A percentile compares a stretch with the other conserved stretches of the same genome.
These are phyloP conservation scores for Molothrus ater DNA, from an alignment of 2,797 vertebrate species.

Conservation along the genomic window DNA sequence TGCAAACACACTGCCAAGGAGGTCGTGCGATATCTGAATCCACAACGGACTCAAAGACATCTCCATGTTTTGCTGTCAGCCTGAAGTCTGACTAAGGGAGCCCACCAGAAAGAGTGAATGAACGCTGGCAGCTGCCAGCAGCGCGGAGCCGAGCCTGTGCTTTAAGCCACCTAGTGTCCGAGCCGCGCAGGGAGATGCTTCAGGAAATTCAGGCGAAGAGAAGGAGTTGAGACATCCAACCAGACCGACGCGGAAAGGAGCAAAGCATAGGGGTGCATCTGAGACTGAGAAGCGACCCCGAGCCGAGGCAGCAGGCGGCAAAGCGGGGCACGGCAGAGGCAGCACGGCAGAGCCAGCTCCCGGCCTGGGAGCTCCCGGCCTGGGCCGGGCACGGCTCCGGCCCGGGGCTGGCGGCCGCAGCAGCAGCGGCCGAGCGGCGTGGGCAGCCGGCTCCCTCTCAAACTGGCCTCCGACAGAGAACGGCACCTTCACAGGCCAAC, in stretches of 20 bases:
- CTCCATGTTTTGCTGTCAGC: not conserved
- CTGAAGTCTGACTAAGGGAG: conserved; percentile 24
- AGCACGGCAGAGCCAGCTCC: not conserved
- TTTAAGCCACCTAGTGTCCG: conserved; percentile 79
- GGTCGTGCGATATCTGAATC: not conserved
- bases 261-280: rapidly evolving
- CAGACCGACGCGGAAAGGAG: not conserved
- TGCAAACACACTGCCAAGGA: not conserved
- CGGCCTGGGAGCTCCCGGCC: not conserved
- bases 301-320: not conserved
- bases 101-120: conserved; percentile 48
- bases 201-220: not conserved
- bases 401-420: not conserved
- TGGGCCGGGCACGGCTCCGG: not conserved
- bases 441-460: not conserved
- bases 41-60: not conserved
- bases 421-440: rapidly evolving
- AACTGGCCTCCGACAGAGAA: rapidly evolving
- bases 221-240: not conserved
- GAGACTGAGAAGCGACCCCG: not conserved
- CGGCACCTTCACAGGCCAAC: not conserved
- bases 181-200: not conserved
- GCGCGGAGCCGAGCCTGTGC: not conserved
- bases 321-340: rapidly evolving
- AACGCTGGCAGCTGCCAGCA: not conserved